These are phyloP conservation scores for Sebastes oblongus DNA, from an alignment of 2,797 vertebrate genomes.

Conservation along the genomic window DNA sequence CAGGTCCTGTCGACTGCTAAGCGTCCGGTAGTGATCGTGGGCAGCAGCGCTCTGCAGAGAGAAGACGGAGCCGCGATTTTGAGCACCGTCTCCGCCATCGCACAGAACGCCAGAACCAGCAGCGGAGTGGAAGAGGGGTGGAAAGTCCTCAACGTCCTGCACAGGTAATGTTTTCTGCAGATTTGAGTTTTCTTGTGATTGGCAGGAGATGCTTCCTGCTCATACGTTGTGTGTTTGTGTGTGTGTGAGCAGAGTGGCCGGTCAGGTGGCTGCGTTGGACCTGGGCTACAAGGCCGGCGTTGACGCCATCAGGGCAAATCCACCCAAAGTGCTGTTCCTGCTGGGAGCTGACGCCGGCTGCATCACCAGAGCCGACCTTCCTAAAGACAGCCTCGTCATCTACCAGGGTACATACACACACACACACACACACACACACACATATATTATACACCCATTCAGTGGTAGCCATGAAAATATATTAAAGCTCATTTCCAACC, in stretches of 20 bases:
- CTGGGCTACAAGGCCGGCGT: conserved; percentile 96
- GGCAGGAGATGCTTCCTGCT: neutral
- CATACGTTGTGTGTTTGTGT: conserved; percentile 14
- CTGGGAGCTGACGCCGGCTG: conserved; percentile 93
- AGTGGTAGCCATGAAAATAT: neutral
- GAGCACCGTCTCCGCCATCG: conserved; percentile 87
- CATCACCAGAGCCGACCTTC: conserved; percentile 91
- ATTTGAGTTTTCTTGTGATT: neutral
- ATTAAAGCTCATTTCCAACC: neutral
- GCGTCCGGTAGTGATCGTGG: conserved; percentile 91
- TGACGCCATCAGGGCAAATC: conserved; percentile 89
- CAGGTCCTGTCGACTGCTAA: conserved; percentile 89
- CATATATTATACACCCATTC: neutral
- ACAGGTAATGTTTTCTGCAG: conserved; percentile 68
- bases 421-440: neutral
- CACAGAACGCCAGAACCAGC: conserved; percentile 87
- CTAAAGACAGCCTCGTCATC: conserved; percentile 91
- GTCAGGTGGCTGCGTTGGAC: conserved; percentile 97
- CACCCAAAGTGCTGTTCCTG: conserved; percentile 93
- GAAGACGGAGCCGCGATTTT: conserved; percentile 90
- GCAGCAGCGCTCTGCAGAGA: conserved; percentile 92
- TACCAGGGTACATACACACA: conserved; percentile 94
- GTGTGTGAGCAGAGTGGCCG: conserved; percentile 88
- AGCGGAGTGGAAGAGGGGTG: conserved; percentile 87
- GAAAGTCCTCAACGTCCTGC: conserved; percentile 93